Conservation (phyloP, 2,797 vertebrate genomes). For the Dendrocincla fuliginosa region DNA sequence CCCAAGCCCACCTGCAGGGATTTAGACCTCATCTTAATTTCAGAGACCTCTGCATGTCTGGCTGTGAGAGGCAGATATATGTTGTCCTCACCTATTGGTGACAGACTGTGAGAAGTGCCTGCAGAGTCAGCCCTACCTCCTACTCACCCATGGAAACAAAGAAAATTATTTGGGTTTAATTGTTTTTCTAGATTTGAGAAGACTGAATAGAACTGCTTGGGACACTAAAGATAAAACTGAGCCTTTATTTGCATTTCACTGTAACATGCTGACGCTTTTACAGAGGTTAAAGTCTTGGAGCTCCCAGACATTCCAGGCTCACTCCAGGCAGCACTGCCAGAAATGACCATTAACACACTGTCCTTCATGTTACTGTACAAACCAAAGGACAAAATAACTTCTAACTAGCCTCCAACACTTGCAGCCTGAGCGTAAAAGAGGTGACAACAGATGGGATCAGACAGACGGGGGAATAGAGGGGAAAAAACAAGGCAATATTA, state of each 20-base stretch:
- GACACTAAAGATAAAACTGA: not conserved
- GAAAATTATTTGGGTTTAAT: not conserved
- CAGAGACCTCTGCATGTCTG: not conserved
- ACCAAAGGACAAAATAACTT: not conserved
- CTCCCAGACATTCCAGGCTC: not conserved
- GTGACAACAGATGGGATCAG: constrained; percentile 53
- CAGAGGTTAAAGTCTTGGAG: not conserved
- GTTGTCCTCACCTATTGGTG: not conserved
- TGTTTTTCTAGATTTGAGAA: not conserved
- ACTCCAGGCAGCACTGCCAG: not conserved
- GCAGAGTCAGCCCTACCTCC: not conserved
- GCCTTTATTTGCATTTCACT: not conserved
- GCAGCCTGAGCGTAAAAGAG: not conserved
- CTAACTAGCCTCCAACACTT: not conserved
- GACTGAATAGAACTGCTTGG: not conserved
- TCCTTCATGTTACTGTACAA: not conserved
- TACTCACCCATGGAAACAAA: not conserved
- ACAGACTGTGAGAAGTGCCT: not conserved
- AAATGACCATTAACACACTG: not conserved
- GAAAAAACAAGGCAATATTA: not conserved
- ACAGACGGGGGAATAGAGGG: constrained; percentile 34
- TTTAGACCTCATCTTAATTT: not conserved
- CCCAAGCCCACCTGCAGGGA: not conserved
- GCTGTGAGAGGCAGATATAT: not conserved
- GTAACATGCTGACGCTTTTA: not conserved